Evolutionary conservation across 2,797 vertebrate species (phyloP).

Genomic region (Lagorchestes hirsutus): DNA sequence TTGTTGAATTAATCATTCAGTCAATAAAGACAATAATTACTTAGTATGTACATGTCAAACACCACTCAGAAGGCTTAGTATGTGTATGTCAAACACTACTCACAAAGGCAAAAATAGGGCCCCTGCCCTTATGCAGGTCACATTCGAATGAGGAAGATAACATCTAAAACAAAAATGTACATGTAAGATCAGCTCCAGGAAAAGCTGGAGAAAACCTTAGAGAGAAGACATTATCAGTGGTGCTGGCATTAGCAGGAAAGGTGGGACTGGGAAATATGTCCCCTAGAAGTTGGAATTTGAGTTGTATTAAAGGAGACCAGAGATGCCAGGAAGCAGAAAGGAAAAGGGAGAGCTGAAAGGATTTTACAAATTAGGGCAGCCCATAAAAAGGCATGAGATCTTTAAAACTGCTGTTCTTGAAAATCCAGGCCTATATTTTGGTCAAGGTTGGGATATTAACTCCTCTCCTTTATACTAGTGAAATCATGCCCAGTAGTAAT

Average conservation of each 20-base stretch:
- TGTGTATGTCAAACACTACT: not conserved
- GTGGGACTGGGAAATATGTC: not conserved
- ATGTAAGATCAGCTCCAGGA: not conserved
- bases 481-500: conserved; percentile 58
- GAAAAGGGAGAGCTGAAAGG: not conserved
- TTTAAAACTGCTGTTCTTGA: conserved; percentile 65
- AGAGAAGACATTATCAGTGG: not conserved
- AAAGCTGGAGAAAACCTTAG: not conserved
- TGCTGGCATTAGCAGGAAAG: not conserved
- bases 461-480: conserved; percentile 33
- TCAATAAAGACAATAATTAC: not conserved
- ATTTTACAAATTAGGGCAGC: not conserved
- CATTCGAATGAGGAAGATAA: not conserved
- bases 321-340: not conserved
- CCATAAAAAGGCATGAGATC: conserved; percentile 1
- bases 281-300: not conserved
- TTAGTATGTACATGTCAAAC: too few species aligned
- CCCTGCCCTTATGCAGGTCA: not conserved
- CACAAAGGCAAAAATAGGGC: not conserved
- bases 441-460: conserved; percentile 62
- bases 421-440: conserved; percentile 49
- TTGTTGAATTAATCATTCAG: conserved; percentile 42
- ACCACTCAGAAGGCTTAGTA: not conserved
- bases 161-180: not conserved
- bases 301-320: not conserved